phyloP scores from a whole-genome alignment of 2,888 invertebrate species.

The Alviniconcha strummeri region DNA sequence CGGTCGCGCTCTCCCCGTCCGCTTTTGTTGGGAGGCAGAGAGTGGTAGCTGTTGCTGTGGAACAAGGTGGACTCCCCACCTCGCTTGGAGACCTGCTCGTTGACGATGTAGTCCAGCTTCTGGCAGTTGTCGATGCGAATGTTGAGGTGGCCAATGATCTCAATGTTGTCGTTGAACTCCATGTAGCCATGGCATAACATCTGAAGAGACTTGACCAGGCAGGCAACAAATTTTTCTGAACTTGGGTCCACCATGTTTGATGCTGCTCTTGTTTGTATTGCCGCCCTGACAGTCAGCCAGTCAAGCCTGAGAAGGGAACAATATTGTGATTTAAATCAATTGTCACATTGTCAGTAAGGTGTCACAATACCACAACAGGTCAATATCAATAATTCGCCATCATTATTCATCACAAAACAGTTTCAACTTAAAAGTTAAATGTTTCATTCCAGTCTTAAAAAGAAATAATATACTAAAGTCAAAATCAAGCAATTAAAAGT shows the following conservation, averaged over 20 bases:
- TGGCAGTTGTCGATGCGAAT: conserved; percentile 39
- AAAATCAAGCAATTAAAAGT: too few species aligned
- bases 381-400: too few species aligned
- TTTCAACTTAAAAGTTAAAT: too few species aligned
- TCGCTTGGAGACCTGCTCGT: conserved; percentile 34
- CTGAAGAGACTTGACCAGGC: conserved; percentile 42
- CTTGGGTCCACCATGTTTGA: conserved; percentile 33
- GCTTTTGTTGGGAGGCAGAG: conserved; percentile 33
- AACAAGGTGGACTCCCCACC: conserved; percentile 38
- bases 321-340: background rate
- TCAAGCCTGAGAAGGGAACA: background rate
- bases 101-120: conserved; percentile 42
- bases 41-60: conserved; percentile 44
- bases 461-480: too few species aligned
- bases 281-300: background rate
- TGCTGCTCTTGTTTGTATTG: background rate
- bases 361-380: too few species aligned
- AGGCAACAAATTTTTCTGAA: conserved; percentile 39
- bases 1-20: conserved; percentile 8
- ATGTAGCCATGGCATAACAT: conserved; percentile 44
- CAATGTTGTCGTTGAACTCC: conserved; percentile 42
- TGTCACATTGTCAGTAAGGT: too few species aligned
- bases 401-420: too few species aligned
- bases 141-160: conserved; percentile 43
- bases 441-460: too few species aligned